Evolutionary conservation across 2,797 vertebrate species (phyloP), one percentile per base, ranked within the genome.

Genomic region (Spinus olivaceus): DNA sequence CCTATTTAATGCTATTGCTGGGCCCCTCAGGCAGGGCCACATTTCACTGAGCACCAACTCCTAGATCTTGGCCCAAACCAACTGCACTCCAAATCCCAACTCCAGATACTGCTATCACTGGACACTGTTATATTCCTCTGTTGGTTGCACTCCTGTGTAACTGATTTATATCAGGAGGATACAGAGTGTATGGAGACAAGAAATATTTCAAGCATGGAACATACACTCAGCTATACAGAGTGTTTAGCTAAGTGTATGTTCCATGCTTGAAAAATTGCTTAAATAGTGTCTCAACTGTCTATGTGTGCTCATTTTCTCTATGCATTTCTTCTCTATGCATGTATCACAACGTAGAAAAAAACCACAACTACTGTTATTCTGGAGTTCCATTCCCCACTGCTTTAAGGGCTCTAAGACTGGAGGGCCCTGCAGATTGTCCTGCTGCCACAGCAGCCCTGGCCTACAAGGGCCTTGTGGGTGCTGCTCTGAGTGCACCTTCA

Each of bases 321-420:
- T 24, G 5, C 4, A 15, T 4, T 15, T 19, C 2, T 13, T 28
- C 28, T 7, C 23, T 12, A 5, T 0, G 0, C 28, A 8, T 10
- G 10, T 27, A 18, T 56, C 8, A 13, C 14, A 37, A 15, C 0
- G 1, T 4, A 33, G 10, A 11, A 19, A 11, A 16, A 6, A 49
- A 9, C 25, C 1, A 14, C 3, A 21, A 11, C 0, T 3, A 24
- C 11, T 30, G 4, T 9, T 4, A 3, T 3, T 21, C 12, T 21
- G 10, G 30, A 6, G 39, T 7, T 10, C 8, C 30, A 42, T 25
- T 35, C 14, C 3, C 13, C 16, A 25, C 30, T 49, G 9, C 35
- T 14, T 22, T 32, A 12, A 42, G 14, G 35, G 9, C 21, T 35
- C 35, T 35, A 35, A 8, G 35, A 35, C 35, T 8, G 35, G 35